Base-by-base conservation (phyloP, 1,140 invertebrate species). In the Formica exsecta region DNA sequence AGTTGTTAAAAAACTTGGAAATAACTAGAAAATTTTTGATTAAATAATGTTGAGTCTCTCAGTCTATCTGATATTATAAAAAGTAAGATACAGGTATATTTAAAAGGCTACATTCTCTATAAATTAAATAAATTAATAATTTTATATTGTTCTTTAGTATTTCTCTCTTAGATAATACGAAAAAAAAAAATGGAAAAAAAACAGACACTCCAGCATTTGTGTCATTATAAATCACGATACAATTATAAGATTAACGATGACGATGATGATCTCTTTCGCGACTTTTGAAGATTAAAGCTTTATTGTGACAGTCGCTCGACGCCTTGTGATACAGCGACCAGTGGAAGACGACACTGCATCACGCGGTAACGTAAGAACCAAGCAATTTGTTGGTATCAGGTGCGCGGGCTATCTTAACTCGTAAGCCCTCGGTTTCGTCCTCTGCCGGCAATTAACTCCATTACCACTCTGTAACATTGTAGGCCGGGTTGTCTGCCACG, bases 371-470 rank as follows among this genome's bases (percentile, higher is more conserved):
- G 91, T 91, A 90, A 90, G 91, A 89, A 87, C 91, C 90, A 38
- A 90, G 93, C 93, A 95, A 95, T 95, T 95, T 95, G 94, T 95
- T 94, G 93, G 94, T 94, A 94, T 94, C 94, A 95, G 94, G 94
- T 95, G 94, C 91, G 87, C 79, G 61, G 87, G 74, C 92, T 93
- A 92, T 94, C 92, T 93, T 87, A 94, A 94, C 92, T 94, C 93
- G 92, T 94, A 94, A 95, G 94, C 94, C 93, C 91, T 89, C 86
- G 85, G 76, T 91, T 86, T 89, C 91, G 73, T 62, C 87, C 88
- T 80, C 85, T 85, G 85, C 88, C 86, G 89, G 93, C 93, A 94
- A 95, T 95, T 95, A 94, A 94, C 94, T 95, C 93, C 91, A 95
- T 95, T 95, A 95, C 94, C 94, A 94, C 93, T 92, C 93, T 92